Evolutionary conservation across 2,113 vertebrate genomes (phyloP).

Genomic region (Paramisgurnus dabryanus): DNA sequence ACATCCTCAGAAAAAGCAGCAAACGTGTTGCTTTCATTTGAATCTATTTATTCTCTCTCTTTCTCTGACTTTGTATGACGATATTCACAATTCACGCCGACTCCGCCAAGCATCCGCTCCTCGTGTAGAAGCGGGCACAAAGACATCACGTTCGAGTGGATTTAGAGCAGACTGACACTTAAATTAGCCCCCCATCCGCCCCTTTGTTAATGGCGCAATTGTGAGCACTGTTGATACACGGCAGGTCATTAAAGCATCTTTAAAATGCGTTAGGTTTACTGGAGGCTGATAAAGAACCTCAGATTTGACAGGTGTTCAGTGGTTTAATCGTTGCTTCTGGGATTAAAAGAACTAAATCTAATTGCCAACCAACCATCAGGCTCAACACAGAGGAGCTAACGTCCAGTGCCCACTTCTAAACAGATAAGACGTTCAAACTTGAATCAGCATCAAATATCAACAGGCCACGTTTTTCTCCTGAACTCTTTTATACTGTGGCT

Average conservation of each 20-base stretch:
- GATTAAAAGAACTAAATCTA: conserved; percentile 58
- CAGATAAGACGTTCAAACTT: conserved; percentile 29
- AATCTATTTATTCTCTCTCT: background rate
- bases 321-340: conserved; percentile 41
- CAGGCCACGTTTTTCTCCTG: background rate
- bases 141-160: conserved; percentile 46
- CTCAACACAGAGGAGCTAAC: conserved; percentile 35
- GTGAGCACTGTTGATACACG: conserved; percentile 49
- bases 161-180: conserved; percentile 63
- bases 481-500: conserved; percentile 15
- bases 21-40: background rate
- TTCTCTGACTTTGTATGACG: background rate
- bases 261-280: conserved; percentile 57
- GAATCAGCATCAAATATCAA: conserved; percentile 15
- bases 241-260: conserved; percentile 66
- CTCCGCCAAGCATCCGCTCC: background rate
- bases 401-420: background rate
- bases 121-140: background rate
- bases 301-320: conserved; percentile 52
- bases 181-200: conserved; percentile 58
- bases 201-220: conserved; percentile 55
- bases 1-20: background rate
- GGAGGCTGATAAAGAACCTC: conserved; percentile 58
- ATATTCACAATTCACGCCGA: conserved; percentile 19
- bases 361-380: conserved; percentile 52